A percentile compares a stretch with the other conserved stretches of the same genome.
Conservation (phyloP, 2,797 vertebrate species). For the Pyrocephalus nanus region DNA sequence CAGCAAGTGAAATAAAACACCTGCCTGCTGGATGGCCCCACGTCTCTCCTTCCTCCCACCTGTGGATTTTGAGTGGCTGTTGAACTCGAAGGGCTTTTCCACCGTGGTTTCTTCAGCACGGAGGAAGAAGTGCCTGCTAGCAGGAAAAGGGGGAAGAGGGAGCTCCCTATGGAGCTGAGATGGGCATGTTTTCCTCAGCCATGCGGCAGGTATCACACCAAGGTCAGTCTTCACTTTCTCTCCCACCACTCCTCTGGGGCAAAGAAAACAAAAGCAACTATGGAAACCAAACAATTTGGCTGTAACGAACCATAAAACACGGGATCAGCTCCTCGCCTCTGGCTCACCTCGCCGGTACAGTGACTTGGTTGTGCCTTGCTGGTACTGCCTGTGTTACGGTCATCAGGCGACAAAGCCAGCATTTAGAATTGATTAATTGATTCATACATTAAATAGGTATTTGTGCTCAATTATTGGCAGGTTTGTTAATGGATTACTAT, state of each 20-base stretch:
- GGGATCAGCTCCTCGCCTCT: not conserved
- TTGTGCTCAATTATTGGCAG: conserved; percentile 75
- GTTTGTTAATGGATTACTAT: conserved; percentile 74
- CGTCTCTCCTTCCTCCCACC: not conserved
- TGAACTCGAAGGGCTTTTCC: not conserved
- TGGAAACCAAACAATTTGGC: not conserved
- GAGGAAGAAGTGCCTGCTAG: not conserved
- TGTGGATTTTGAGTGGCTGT: not conserved
- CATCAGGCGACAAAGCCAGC: conserved; percentile 3
- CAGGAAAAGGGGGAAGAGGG: not conserved
- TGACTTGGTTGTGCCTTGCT: not conserved
- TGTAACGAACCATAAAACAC: not conserved
- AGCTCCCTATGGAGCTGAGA: not conserved
- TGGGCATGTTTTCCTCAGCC: not conserved
- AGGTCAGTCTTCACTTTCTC: not conserved
- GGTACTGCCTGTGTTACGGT: not conserved
- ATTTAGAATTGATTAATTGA: conserved; percentile 73
- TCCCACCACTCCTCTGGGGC: not conserved
- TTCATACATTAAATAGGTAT: conserved; percentile 71
- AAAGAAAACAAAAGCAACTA: not conserved
- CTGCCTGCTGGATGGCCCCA: not conserved
- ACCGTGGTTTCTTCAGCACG: accelerated
- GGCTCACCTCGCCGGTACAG: not conserved
- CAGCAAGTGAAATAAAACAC: not conserved
- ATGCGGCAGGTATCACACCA: accelerated